Base-by-base conservation (phyloP, 2,888 invertebrate genomes). In the Cyclophora punctaria region DNA sequence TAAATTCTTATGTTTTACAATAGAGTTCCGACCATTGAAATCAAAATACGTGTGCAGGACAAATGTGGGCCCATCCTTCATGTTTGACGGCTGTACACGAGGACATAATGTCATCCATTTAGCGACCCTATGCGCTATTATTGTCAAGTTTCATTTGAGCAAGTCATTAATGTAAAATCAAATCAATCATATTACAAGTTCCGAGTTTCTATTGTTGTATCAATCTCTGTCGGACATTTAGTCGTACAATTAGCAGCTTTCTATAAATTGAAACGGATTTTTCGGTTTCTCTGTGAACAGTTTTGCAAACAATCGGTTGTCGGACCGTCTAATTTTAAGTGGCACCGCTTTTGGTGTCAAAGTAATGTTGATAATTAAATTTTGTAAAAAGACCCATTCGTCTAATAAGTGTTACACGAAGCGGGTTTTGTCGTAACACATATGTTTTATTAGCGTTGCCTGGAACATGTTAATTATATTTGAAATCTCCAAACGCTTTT, bases 281-380 rank as follows among this genome's bases (percentile, higher is more conserved):
- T 69, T 63, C 37, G 66, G 63, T 68, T 61, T 57, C 56, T 64
- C 66, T 64, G 65, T 75, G 71, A 77, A 77, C 66, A 78, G 78
- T 80, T 80, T 78, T 71, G 80, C 80, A 80, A 81, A 80, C 76
- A 80, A 63, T 58, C 54, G 56, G 64, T 50, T 57, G 52, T 60
- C 58, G 55, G 62, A 61, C 60, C 64, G 68, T 63, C 70, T 75
- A 69, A 76, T 77, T 77, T 75, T 70, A 67, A 64, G 66, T 66
- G 62, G 56, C 57, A 57, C 71, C 72, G 64, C 67, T 77, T 80
- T 83, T 67, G 76, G 81, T 83, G 84, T 81, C 84, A 76, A 64
- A 64, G 75, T 80, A 80, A 83, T 79, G 75, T 66, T 59, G 85
- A 83, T 88, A 88, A 88, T 86, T 85, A 85, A 85, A 84, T 80